Percentiles rank a stretch among this genome's conserved stretches.
Evolutionary conservation across 2,888 invertebrate genomes (phyloP).

Genomic region (Polyploca ridens): DNA sequence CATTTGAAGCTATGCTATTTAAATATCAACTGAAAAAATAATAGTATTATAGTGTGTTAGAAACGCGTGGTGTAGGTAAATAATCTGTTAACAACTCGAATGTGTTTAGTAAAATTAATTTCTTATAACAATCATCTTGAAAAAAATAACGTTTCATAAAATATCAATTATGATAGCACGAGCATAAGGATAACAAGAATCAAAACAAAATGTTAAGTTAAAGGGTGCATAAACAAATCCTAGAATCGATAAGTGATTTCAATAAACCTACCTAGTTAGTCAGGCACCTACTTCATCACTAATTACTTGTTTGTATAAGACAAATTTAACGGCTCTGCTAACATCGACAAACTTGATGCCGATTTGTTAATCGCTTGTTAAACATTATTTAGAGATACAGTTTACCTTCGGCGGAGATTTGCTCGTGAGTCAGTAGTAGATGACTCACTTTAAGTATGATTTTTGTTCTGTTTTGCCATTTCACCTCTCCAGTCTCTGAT

Average conservation of each 20-base stretch:
- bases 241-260: constrained; percentile 41
- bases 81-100: neutral
- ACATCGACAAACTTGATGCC: constrained; percentile 33
- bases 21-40: too few species aligned
- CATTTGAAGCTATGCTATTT: too few species aligned
- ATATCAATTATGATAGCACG: neutral
- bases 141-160: neutral
- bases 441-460: constrained; percentile 45
- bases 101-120: too few species aligned
- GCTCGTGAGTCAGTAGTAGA: constrained; percentile 35
- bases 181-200: neutral
- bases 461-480: constrained; percentile 48
- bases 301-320: constrained; percentile 66
- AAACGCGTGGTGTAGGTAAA: too few species aligned
- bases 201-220: neutral
- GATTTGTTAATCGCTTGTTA: constrained; percentile 55
- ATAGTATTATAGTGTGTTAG: too few species aligned
- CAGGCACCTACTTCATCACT: constrained; percentile 40
- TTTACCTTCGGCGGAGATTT: constrained; percentile 27
- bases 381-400: constrained; percentile 39
- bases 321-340: constrained; percentile 48
- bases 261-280: constrained; percentile 32
- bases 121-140: neutral
- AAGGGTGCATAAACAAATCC: constrained; percentile 28
- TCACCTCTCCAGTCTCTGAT: constrained; percentile 47